Evolutionary conservation across 2,113 vertebrate genomes (phyloP).

Genomic region (Balaeniceps rex): DNA sequence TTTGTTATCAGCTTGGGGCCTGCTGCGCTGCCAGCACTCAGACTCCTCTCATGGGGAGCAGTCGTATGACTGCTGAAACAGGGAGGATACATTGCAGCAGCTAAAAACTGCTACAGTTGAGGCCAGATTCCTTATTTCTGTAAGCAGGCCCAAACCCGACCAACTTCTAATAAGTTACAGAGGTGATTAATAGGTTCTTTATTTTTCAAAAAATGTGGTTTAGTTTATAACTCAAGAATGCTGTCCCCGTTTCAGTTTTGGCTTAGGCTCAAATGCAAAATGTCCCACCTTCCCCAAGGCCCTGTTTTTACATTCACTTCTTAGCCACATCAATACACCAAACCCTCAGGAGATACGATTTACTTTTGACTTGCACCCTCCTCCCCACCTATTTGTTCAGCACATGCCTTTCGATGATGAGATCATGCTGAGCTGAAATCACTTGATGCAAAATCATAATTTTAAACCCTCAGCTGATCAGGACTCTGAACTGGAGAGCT

Average conservation of each 20-base stretch:
- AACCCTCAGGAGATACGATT: not conserved
- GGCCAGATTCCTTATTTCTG: not conserved
- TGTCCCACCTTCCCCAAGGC: not conserved
- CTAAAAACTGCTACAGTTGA: not conserved
- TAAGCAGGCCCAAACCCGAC: not conserved
- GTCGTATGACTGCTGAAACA: not conserved
- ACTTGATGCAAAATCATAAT: not conserved
- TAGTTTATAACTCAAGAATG: not conserved
- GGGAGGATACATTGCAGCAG: not conserved
- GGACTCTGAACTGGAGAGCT: not conserved
- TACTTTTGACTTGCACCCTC: not conserved
- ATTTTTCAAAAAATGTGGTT: not conserved
- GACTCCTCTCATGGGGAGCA: not conserved
- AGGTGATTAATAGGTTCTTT: not conserved
- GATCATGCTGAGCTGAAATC: not conserved
- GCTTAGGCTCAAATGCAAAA: not conserved
- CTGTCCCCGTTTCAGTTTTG: not conserved
- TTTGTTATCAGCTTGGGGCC: not conserved
- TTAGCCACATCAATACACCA: not conserved
- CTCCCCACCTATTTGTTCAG: not conserved
- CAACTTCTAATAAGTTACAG: not conserved
- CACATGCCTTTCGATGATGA: not conserved
- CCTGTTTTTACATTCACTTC: not conserved
- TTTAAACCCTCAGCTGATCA: not conserved
- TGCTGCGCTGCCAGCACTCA: rapidly evolving